Conservation (phyloP, 2,797 vertebrate genomes). For the Nyctalus aviator region DNA sequence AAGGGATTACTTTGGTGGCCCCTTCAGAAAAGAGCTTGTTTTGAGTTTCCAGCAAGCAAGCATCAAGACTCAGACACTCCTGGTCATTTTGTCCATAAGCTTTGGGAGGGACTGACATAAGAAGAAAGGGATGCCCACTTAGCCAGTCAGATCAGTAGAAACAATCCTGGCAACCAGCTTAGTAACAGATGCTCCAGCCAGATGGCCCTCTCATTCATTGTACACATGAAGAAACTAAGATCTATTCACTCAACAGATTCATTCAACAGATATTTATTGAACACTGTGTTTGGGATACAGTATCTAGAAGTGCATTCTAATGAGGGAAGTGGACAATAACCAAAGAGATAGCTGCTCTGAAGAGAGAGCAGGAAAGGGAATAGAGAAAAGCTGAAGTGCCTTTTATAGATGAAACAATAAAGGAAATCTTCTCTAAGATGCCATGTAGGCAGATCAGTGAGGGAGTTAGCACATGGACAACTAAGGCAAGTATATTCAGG, state of each 20-base stretch:
- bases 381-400: neutral
- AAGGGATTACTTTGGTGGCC: neutral
- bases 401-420: neutral
- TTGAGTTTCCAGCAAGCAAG: slow-evolving; percentile 18
- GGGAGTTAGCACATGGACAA: neutral
- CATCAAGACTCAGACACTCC: neutral
- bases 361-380: neutral
- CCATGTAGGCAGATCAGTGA: neutral
- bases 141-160: slow-evolving; percentile 60
- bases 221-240: slow-evolving; percentile 80
- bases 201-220: slow-evolving; percentile 79
- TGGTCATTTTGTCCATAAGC: neutral
- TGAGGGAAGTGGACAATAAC: slow-evolving; percentile 41
- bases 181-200: slow-evolving; percentile 78
- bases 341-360: slow-evolving; percentile 32
- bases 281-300: slow-evolving; percentile 39
- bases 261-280: slow-evolving; percentile 74
- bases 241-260: slow-evolving; percentile 70
- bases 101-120: slow-evolving; percentile 55
- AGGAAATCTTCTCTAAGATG: slow-evolving; percentile 7
- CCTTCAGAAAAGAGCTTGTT: slow-evolving; percentile 21
- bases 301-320: slow-evolving; percentile 58
- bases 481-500: neutral
- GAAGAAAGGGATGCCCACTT: slow-evolving; percentile 64
- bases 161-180: slow-evolving; percentile 74